Percentiles rank a stretch among this genome's conserved stretches.
Conservation (phyloP, 2,888 invertebrate genomes). For the Harpagoxenus sublaevis region DNA sequence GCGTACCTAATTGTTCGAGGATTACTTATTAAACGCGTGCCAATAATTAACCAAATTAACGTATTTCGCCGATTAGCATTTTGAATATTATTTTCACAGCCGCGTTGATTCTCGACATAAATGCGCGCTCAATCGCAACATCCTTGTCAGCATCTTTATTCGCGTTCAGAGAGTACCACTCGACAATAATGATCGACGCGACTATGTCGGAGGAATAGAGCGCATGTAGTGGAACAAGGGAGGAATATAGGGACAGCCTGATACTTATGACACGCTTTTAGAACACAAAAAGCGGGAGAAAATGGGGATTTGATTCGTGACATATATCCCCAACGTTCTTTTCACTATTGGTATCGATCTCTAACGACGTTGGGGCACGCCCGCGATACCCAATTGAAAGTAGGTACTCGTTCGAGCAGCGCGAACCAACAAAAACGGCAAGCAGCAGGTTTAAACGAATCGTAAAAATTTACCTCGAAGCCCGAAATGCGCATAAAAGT, state of each 20-base stretch:
- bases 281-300: conserved; percentile 43
- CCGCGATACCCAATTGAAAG: conserved; percentile 40
- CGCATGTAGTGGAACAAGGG: conserved; percentile 1
- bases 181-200: conserved; percentile 35
- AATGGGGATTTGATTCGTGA: conserved; percentile 61
- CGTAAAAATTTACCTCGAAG: conserved; percentile 30
- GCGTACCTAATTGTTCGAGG: neutral
- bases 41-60: conserved; percentile 19
- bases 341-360: conserved; percentile 45
- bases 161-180: conserved; percentile 32
- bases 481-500: conserved; percentile 17
- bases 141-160: conserved; percentile 39
- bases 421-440: conserved; percentile 22
- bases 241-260: conserved; percentile 41
- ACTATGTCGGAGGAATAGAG: conserved; percentile 28
- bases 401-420: conserved; percentile 6
- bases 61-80: neutral
- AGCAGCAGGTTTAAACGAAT: conserved; percentile 32
- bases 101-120: neutral
- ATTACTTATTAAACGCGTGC: neutral
- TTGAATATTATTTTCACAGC: conserved; percentile 23
- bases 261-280: conserved; percentile 56
- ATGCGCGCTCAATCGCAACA: conserved; percentile 38
- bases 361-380: conserved; percentile 21
- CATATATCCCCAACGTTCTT: conserved; percentile 46